A percentile compares a stretch with the other conserved stretches of the same genome.
Conservation (phyloP, 2,113 vertebrate species). For the Cairina moschata region DNA sequence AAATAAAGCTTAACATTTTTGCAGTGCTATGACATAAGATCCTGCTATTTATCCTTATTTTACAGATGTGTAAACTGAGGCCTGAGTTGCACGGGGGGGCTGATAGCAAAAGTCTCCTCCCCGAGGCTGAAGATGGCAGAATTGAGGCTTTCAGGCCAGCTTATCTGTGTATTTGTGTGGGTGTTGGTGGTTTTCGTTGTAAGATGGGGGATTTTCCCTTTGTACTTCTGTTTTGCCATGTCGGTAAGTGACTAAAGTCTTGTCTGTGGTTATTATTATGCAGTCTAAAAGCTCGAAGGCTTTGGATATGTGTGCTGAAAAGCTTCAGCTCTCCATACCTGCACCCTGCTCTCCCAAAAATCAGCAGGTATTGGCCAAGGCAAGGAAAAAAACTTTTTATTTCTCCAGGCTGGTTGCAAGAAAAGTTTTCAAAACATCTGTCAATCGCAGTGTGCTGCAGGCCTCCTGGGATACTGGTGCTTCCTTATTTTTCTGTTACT, state of each 20-base stretch:
- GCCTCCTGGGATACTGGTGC: fast-evolving
- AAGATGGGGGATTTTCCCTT: background rate
- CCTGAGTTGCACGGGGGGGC: background rate
- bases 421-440: background rate
- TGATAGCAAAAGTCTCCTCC: background rate
- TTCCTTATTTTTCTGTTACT: background rate
- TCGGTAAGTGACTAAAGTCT: background rate
- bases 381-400: background rate
- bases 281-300: background rate
- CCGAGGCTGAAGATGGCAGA: background rate
- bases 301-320: background rate
- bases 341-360: background rate
- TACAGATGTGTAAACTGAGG: background rate
- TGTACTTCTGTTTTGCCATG: background rate
- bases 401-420: background rate
- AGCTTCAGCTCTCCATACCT: background rate
- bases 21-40: background rate
- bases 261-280: background rate
- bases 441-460: too few relatives aligned
- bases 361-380: background rate
- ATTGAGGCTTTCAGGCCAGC: background rate
- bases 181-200: background rate
- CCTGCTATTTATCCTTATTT: background rate
- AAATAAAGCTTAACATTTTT: background rate
- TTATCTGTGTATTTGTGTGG: background rate